phyloP scores from a whole-genome alignment of 2,888 invertebrate genomes.

The Seira musarum region DNA sequence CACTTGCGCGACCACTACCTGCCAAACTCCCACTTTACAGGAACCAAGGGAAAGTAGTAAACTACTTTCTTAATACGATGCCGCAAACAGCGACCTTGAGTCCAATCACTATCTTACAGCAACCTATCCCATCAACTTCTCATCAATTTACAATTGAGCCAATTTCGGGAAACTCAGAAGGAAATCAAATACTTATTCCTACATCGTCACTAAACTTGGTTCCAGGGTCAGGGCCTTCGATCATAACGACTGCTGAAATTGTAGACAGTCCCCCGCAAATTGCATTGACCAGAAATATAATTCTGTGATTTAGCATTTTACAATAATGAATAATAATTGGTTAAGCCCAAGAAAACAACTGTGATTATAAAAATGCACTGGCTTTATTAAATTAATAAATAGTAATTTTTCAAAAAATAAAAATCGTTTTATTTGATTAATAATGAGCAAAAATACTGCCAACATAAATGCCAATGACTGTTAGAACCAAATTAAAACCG shows the following conservation, averaged over 20 bases:
- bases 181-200: not conserved
- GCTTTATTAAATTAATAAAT: not conserved
- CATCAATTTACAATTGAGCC: not conserved
- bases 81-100: not conserved
- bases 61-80: not conserved
- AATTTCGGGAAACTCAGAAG: not conserved
- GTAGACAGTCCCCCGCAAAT: slow-evolving; percentile 17
- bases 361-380: not conserved
- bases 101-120: slow-evolving; percentile 24
- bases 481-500: slow-evolving; percentile 28
- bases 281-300: slow-evolving; percentile 25
- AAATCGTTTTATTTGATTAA: not conserved
- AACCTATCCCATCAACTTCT: slow-evolving; percentile 1
- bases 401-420: not conserved
- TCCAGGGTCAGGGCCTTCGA: not conserved
- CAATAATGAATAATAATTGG: no score
- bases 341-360: not conserved
- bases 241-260: slow-evolving; percentile 14
- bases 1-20: not conserved
- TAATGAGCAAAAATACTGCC: not conserved
- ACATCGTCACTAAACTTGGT: not conserved
- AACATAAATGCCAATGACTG: not conserved
- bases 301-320: slow-evolving; percentile 41
- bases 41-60: slow-evolving; percentile 12
- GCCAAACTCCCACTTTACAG: slow-evolving; percentile 43